Evolutionary conservation across 2,113 vertebrate genomes (phyloP).

Genomic region (Rynchops niger): DNA sequence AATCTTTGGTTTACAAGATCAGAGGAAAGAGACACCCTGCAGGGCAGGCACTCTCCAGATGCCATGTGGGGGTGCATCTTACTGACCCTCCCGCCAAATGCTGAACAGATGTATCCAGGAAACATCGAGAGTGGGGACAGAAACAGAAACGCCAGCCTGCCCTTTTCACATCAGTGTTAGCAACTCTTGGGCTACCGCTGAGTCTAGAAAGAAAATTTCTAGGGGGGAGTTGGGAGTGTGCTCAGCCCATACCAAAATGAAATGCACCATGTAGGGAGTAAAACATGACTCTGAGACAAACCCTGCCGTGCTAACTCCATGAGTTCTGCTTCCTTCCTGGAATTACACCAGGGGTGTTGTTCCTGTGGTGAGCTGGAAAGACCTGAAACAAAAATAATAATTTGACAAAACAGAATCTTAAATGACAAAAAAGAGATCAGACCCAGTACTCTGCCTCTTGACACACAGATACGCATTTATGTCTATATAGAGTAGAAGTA

Average conservation of each 20-base stretch:
- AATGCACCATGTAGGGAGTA: conserved; percentile 25
- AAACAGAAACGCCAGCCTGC: not conserved
- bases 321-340: conserved; percentile 35
- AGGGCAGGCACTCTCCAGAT: not conserved
- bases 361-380: not conserved
- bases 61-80: not conserved
- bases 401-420: not conserved
- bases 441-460: not conserved
- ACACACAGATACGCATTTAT: not conserved
- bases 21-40: not conserved
- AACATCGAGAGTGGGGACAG: not conserved
- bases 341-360: not conserved
- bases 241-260: not conserved
- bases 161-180: not conserved
- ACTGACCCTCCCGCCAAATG: not conserved
- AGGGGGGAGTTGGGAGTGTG: not conserved
- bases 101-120: not conserved
- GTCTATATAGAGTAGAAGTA: conserved; percentile 21
- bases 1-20: not conserved
- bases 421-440: not conserved
- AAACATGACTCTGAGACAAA: conserved; percentile 1
- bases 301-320: not conserved
- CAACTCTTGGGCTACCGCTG: not conserved
- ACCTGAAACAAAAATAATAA: not conserved
- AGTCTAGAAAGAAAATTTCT: not conserved